Base-by-base conservation (phyloP, 2,113 vertebrate species). In the Esox niger region DNA sequence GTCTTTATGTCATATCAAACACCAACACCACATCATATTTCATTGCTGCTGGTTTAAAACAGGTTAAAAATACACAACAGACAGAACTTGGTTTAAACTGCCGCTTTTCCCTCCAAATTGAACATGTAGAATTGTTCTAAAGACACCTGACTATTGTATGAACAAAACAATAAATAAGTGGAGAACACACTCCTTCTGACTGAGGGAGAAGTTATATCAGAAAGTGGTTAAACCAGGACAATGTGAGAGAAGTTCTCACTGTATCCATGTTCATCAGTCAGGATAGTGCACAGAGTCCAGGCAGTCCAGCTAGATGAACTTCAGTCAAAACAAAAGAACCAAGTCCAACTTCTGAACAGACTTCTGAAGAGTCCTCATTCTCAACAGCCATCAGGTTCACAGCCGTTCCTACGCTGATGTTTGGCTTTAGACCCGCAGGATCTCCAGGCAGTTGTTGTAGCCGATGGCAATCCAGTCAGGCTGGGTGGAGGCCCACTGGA, bases 401-500 rank as follows among this genome's bases (percentile, higher is more conserved):
- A n/a, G 10, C 35, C 10, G 15, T 13, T 10, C 38, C 38, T 17
- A 2, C 11, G 38, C 3, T 43, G 13, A 1, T 21, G 57, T 55
- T 23, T 33, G 62, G 59, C 52, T 84, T 92, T 90, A 97, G 80
- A 99, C 97, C 68, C 97, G 90, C 85, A 99, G 92, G 83, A 99
- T 99, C 90, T 99, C 97, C 88, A 99, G 91, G 87, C 97, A 99
- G 92, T 99, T 99, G 93, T 99, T 99, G 90, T 99, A 99, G 91
- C 97, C 99, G 91, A 99, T 99, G 83, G 97, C 97, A 67, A 99
- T 99, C 97, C 97, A 99, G 93, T 99, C 97, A 1, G 97, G 97
- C 90, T 99, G 97, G 29, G 97, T 99, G 7, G 96, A 99, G 3
- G 97, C 97, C 97, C 97, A 99, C 91, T 99, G 97, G 82, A 99